Base-by-base conservation (phyloP, 2,888 invertebrate genomes). In the Rutpela maculata region DNA sequence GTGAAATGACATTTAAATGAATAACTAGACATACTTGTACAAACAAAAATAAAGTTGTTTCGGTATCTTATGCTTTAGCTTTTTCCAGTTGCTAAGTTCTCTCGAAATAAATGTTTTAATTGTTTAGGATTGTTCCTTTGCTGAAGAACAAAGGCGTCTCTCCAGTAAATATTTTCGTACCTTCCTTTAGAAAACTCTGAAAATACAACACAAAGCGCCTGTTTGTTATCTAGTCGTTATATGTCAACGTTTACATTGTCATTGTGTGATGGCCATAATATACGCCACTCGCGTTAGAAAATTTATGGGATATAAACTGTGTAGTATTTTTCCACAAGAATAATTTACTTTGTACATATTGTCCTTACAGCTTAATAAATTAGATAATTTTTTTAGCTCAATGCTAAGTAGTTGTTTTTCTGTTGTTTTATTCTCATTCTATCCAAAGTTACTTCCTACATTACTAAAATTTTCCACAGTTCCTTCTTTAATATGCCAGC, bases 61-160 rank as follows among this genome's bases (percentile, higher is more conserved):
- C 22, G 31, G 31, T 35, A 35, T 35, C 6, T 26, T 31, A 31
- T 22, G 31, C 50, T 22, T 50, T 67, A 55, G 50, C 50, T 7
- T 50, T 50, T 26, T 67, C n/a, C 67, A 22, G 50, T 50, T 10
- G 12, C 6, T 12, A 6, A 12, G 50, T 50, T 43, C 50, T 3
- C n/a, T 15, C n/a, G n/a, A 50, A 50, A 12, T 15, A 50, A 50
- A 50, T 67, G 26, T 67, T 66, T 66, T 67, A 67, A 55, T 67
- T 67, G 67, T 50, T 67, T 67, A 67, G 50, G 55, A 67, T 56
- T 67, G 56, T 67, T 26, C 55, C 26, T 50, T 67, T 12, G 19
- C 19, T 56, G 26, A 31, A 67, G 26, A 67, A 67, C 55, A 65
- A 65, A 43, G 43, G 65, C 43, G 19, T 65, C 43, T 65, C 56